Percentiles rank a stretch among this genome's conserved stretches.
phyloP scores from a whole-genome alignment of 2,888 invertebrate genomes.

The Liodrosophila aerea region DNA sequence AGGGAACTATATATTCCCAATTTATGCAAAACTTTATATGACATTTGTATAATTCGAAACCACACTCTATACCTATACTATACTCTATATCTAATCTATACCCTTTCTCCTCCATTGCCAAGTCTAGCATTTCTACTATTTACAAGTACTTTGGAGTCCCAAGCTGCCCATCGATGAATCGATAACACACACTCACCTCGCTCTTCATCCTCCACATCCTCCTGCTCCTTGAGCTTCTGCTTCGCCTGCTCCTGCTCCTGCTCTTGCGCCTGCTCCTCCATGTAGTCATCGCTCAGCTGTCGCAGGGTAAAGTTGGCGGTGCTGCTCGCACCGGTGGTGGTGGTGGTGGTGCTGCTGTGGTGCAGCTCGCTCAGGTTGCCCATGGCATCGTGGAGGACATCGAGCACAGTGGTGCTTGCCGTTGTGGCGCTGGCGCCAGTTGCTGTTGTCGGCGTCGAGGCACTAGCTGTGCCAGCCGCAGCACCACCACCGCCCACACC shows the following conservation, averaged over 20 bases:
- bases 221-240: background rate
- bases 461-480: background rate
- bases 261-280: constrained; percentile 2
- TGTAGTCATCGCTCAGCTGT: constrained; percentile 23
- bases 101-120: no score
- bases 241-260: background rate
- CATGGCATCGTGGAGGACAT: constrained; percentile 44
- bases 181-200: constrained; percentile 56
- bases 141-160: no score
- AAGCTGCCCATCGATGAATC: background rate
- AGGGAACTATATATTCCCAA: no score
- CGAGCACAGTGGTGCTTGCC: constrained; percentile 55
- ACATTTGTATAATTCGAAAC: no score
- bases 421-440: constrained; percentile 3
- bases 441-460: background rate
- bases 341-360: constrained; percentile 14
- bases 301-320: constrained; percentile 59
- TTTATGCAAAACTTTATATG: no score
- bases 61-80: no score
- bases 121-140: no score
- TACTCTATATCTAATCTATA: no score
- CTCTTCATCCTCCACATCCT: constrained; percentile 66
- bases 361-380: constrained; percentile 59
- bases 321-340: constrained; percentile 2
- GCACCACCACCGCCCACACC: constrained; percentile 62